Base-by-base conservation (phyloP, 2,797 vertebrate genomes). In the Chromis chromis region DNA sequence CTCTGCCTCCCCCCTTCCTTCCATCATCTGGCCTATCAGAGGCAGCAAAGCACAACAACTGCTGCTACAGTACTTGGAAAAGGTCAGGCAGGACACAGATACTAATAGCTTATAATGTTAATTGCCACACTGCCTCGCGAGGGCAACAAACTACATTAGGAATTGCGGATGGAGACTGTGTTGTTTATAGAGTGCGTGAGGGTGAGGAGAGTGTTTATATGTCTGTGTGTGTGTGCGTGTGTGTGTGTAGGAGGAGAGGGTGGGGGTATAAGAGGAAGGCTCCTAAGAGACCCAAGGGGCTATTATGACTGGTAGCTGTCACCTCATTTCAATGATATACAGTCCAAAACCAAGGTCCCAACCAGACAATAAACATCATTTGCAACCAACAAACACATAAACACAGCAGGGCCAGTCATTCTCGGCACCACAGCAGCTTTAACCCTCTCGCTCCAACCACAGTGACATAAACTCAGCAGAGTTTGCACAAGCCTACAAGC, bases 71-170 rank as follows among this genome's bases (percentile, higher is more conserved):
- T 28, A 16, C 78, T 75, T 64, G 55, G 65, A 49, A 92, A 91
- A 92, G 89, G 90, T 92, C 89, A 86, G 53, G n/a, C 64, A 76
- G 74, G 68, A 73, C 81, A 48, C 6, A 59, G 31, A 55, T 54
- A 46, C 84, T 84, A 85, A 93, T 76, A 69, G 74, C 67, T 69
- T 56, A 42, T 86, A 60, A 92, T 88, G 80, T 46, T 83, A 86
- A 91, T 79, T 78, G 82, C 79, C 8, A 40, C 27, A 21, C 39
- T 54, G 70, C 62, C 84, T 77, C 78, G 24, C 72, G 78, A 83
- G 80, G 42, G 68, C 36, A 81, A 78, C 56, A 78, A 83, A 84
- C 66, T 69, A 21, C 87, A 89, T 88, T 82, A 89, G 79, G 65
- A 55, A 27, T n/a, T 74, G 55, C 0, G 7, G 78, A 80, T 73